Evolutionary conservation across 2,888 invertebrate genomes (phyloP).

Genomic region (Acanthococcus lagerstroemiae): DNA sequence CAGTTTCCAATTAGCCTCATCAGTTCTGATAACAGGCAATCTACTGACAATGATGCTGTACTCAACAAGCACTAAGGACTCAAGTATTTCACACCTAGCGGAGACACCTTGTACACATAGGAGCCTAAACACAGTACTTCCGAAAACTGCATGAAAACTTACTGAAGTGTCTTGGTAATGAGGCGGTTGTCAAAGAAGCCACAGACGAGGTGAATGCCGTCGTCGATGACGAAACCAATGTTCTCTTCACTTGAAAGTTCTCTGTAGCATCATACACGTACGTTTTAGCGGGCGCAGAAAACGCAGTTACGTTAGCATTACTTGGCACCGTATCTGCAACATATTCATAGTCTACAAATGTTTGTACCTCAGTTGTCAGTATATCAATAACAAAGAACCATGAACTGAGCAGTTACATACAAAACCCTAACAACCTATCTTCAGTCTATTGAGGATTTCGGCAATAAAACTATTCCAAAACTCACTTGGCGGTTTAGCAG

Average conservation of each 20-base stretch:
- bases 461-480: neutral
- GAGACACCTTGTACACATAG: too few species aligned
- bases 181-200: slow-evolving; percentile 5
- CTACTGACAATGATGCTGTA: too few species aligned
- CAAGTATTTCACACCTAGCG: too few species aligned
- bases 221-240: slow-evolving; percentile 10
- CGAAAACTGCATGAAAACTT: too few species aligned
- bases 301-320: slow-evolving; percentile 8
- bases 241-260: slow-evolving; percentile 23
- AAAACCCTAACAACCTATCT: too few species aligned
- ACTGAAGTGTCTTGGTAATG: slow-evolving; percentile 20
- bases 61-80: too few species aligned
- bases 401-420: neutral
- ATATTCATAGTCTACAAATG: neutral
- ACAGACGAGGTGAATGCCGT: slow-evolving; percentile 19
- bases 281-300: slow-evolving; percentile 6
- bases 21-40: too few species aligned
- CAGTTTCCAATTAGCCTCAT: too few species aligned
- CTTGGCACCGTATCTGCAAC: slow-evolving; percentile 4
- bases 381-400: neutral
- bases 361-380: neutral
- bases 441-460: too few species aligned
- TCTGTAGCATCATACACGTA: slow-evolving; percentile 19
- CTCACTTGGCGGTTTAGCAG: slow-evolving; percentile 14
- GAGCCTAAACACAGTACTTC: too few species aligned